phyloP scores from a whole-genome alignment of 2,113 vertebrate species.

The Philantomba maxwellii region DNA sequence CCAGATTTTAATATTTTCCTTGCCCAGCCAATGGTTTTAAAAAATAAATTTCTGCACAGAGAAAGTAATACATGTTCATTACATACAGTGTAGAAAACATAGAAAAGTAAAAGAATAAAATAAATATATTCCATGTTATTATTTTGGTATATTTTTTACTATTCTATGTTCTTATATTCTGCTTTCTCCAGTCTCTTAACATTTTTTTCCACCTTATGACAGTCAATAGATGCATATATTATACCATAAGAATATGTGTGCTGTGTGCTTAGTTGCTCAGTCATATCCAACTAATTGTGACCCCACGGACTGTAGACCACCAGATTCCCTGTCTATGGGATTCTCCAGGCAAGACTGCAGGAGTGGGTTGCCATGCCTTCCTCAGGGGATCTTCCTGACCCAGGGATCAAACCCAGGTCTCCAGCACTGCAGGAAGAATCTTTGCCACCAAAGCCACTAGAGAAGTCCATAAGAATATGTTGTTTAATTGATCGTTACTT shows the following conservation, averaged over 20 bases:
- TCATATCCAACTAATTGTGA: not conserved
- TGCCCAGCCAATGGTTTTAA: not conserved
- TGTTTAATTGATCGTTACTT: not conserved
- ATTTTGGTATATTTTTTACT: not conserved
- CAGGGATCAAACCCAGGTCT: not conserved
- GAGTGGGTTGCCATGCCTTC: not conserved
- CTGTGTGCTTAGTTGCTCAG: not conserved
- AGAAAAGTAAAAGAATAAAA: not conserved
- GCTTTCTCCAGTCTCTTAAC: not conserved
- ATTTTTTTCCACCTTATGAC: not conserved
- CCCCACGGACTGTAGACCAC: not conserved
- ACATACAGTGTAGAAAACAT: not conserved
- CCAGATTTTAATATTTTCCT: not conserved
- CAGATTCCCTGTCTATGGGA: not conserved
- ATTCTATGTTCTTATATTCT: not conserved
- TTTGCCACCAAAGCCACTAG: not conserved
- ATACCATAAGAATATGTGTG: not conserved
- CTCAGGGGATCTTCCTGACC: not conserved
- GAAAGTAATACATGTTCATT: not conserved
- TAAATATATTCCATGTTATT: not conserved
- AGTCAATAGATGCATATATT: not conserved
- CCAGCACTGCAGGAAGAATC: not conserved
- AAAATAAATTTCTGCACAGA: not conserved
- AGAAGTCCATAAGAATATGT: not conserved
- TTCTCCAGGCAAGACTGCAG: not conserved